Percentiles rank a stretch among this genome's conserved stretches.
phyloP scores from a whole-genome alignment of 2,113 vertebrate species.

The Anhinga rufa region DNA sequence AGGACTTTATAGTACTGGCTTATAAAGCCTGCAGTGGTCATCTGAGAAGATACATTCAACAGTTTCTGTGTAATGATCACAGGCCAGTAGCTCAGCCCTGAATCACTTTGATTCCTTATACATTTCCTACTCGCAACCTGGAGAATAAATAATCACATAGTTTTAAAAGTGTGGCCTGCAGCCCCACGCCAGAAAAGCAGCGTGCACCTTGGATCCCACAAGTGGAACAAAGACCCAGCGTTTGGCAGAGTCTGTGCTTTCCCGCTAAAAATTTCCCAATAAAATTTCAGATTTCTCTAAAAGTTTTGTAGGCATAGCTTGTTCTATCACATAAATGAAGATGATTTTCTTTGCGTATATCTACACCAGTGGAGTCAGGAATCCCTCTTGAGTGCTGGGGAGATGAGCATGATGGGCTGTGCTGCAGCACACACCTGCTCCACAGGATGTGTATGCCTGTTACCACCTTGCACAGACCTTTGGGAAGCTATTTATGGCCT shows the following conservation, averaged over 20 bases:
- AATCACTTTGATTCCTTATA: not conserved
- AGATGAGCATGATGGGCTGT: not conserved
- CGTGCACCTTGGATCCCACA: rapidly evolving
- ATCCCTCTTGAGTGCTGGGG: not conserved
- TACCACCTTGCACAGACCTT: not conserved
- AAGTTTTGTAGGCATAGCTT: not conserved
- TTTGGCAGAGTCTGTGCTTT: not conserved
- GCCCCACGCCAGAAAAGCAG: rapidly evolving
- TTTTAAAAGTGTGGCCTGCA: not conserved
- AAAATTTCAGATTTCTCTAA: not conserved
- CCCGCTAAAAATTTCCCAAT: not conserved
- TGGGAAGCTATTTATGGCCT: not conserved
- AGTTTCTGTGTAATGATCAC: not conserved
- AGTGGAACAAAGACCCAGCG: not conserved
- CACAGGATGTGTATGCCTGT: not conserved
- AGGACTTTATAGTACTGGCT: not conserved
- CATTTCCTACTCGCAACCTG: not conserved
- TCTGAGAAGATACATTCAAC: not conserved
- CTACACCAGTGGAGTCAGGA: not conserved
- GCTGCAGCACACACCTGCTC: not conserved
- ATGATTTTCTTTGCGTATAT: not conserved
- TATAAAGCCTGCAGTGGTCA: not conserved
- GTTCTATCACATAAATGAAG: not conserved
- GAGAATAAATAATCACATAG: not conserved
- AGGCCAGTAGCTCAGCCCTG: not conserved